phyloP scores from a whole-genome alignment of 2,797 vertebrate species.

The Urophycis tenuis region DNA sequence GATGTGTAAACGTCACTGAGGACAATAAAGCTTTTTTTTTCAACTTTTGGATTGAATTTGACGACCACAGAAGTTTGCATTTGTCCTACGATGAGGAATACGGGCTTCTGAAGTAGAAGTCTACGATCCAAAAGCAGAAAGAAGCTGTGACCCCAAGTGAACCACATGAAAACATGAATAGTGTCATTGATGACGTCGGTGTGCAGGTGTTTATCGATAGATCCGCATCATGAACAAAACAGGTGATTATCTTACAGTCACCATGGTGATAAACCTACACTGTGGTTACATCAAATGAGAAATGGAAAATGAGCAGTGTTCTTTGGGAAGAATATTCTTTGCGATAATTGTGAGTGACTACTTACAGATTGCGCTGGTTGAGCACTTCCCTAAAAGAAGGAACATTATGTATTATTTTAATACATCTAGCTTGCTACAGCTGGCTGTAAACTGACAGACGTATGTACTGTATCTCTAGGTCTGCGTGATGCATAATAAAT shows the following conservation, averaged over 20 bases:
- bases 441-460: background rate
- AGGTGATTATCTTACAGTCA: background rate
- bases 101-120: background rate
- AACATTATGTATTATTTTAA: background rate
- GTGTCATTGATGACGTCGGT: background rate
- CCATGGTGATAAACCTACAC: background rate
- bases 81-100: background rate
- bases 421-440: background rate
- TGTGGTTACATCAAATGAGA: background rate
- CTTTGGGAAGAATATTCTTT: background rate
- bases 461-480: background rate
- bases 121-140: background rate
- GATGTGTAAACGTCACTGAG: background rate
- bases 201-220: background rate
- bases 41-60: background rate
- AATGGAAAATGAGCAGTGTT: background rate
- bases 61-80: background rate
- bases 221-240: background rate
- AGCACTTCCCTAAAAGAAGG: constrained; percentile 70
- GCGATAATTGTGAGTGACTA: constrained; percentile 37
- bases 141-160: background rate
- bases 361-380: constrained; percentile 83
- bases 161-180: background rate
- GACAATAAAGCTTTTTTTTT: background rate
- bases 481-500: background rate